These are phyloP conservation scores for Rosalia funebris DNA, from an alignment of 2,888 invertebrate species.

Conservation along the genomic window DNA sequence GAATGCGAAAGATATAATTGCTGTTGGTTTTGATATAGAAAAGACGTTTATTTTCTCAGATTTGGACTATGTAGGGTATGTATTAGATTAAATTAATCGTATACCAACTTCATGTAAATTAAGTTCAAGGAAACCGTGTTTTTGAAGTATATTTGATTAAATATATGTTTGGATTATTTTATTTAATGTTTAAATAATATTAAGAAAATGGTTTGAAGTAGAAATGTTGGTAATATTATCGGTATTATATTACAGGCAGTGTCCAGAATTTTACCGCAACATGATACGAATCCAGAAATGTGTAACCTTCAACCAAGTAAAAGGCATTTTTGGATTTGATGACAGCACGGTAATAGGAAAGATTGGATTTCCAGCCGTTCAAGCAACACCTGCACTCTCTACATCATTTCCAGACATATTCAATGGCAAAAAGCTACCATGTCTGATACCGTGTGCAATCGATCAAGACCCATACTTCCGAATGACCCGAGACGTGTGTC, in stretches of 20 bases:
- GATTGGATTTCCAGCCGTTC: conserved; percentile 95
- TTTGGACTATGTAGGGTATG: conserved; percentile 91
- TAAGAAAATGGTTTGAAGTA: no score
- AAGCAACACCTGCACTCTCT: conserved; percentile 94
- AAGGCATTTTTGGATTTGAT: conserved; percentile 97
- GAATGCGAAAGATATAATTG: conserved; percentile 98
- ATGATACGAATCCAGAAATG: conserved; percentile 91
- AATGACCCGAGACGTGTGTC: conserved; percentile 98
- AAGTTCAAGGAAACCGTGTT: no score
- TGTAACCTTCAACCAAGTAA: conserved; percentile 97
- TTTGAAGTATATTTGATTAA: no score
- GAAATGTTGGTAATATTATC: no score
- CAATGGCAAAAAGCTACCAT: conserved; percentile 78
- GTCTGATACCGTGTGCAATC: conserved; percentile 96
- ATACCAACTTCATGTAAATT: no score
- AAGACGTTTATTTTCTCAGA: conserved; percentile 98
- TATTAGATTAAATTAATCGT: no score
- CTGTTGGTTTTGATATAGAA: conserved; percentile 90
- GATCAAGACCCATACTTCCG: conserved; percentile 99
- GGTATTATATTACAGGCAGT: conserved; percentile 69
- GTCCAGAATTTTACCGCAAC: conserved; percentile 92
- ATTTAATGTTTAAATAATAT: no score
- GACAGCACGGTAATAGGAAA: conserved; percentile 97
- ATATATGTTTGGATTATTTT: no score
- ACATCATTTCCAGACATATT: conserved; percentile 93